A percentile compares a stretch with the other conserved stretches of the same genome.
These are phyloP conservation scores for Bombus terrestris DNA, from an alignment of 1,140 invertebrate genomes.

Conservation along the genomic window DNA sequence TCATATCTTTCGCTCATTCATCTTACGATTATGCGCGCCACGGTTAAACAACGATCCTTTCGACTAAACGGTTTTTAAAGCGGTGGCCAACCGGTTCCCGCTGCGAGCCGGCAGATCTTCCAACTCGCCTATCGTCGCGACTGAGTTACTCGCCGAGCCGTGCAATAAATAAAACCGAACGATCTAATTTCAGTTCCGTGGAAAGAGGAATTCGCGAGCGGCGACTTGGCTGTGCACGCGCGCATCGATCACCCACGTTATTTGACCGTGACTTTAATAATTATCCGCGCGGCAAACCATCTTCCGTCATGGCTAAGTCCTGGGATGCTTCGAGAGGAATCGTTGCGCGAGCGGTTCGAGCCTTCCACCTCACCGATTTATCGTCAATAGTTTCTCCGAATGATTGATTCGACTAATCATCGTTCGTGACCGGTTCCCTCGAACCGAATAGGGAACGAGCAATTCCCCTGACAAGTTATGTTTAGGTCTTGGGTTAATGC, in stretches of 20 bases:
- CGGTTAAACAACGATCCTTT: slow-evolving; percentile 5
- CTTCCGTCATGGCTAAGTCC: not conserved
- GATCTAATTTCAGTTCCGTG: slow-evolving; percentile 37
- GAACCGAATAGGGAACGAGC: slow-evolving; percentile 62
- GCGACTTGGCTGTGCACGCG: not conserved
- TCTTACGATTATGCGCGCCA: not conserved
- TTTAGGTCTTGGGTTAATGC: slow-evolving; percentile 17
- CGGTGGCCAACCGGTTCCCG: slow-evolving; percentile 13
- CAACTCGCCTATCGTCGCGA: not conserved
- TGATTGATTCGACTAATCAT: slow-evolving; percentile 42
- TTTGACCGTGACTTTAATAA: slow-evolving; percentile 30
- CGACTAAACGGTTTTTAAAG: slow-evolving; percentile 22
- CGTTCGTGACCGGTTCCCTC: slow-evolving; percentile 71
- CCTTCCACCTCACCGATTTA: slow-evolving; percentile 12
- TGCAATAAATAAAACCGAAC: slow-evolving; percentile 25
- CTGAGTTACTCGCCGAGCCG: not conserved
- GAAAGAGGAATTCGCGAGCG: not conserved
- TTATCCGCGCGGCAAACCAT: not conserved
- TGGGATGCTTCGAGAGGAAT: too few relatives aligned
- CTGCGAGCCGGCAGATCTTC: not conserved
- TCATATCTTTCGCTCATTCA: not conserved
- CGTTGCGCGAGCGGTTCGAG: not conserved
- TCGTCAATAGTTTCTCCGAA: slow-evolving; percentile 45
- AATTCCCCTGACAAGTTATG: slow-evolving; percentile 1
- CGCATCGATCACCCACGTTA: slow-evolving; percentile 8